Evolutionary conservation across 2,888 invertebrate species (phyloP), one percentile per base, ranked within the genome.

Genomic region (Acrobasis repandana): DNA sequence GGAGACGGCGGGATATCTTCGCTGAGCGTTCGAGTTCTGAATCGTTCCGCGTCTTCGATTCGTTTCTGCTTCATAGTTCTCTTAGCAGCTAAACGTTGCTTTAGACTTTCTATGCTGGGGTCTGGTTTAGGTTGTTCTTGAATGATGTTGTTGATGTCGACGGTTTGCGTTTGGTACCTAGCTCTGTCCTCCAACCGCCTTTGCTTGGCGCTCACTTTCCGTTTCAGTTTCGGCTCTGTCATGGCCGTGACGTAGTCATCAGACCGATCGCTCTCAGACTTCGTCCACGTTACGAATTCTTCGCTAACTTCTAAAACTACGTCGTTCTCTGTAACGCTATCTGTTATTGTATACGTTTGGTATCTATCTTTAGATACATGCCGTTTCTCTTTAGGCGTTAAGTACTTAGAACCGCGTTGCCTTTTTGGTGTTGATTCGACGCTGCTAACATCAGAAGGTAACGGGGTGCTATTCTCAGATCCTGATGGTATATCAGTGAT

Each of bases 341-440:
- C 95, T 0, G 94, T 95, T 48, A 97, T 96, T 0, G 96, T 97
- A 77, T 97, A 97, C 0, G 97, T 97, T 79, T 95, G 96, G 78
- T 95, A 97, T 64, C 97, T 94, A 72, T 97, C 96, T 77, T 96
- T 96, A 1, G 95, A 94, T 46, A 95, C 82, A 68, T 94, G 94
- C 48, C 97, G 90, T 74, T 95, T 95, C 77, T 97, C 96, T 81
- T 96, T 97, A 0, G 96, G 96, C 0, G 96, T 97, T 63, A 96
- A 76, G 58, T 88, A 91, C 50, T 87, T 82, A 1, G 85, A 76
- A 69, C 88, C 88, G 60, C 88, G 83, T 34, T 92, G 92, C 72
- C 93, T 95, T 68, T 95, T 95, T 0, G 96, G 96, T 0, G 96
- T 96, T 0, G 96, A 95, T 72, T 96, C 96, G 0, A 95, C 94